Base-by-base conservation (phyloP, 2,113 vertebrate genomes). In the Xiphophorus maculatus region DNA sequence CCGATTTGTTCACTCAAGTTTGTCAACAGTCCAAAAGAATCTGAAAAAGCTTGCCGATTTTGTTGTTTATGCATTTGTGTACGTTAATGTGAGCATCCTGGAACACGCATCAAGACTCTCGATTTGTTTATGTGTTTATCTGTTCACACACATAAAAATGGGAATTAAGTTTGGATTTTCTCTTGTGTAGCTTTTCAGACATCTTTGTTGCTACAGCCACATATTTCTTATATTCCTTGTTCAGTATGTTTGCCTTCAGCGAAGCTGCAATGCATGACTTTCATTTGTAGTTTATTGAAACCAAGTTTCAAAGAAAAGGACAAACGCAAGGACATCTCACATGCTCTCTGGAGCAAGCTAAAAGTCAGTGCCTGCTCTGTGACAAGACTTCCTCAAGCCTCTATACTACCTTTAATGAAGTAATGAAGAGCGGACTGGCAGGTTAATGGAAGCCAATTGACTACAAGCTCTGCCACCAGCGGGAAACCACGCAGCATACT, bases 371-470 rank as follows among this genome's bases (percentile, higher is more conserved):
- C 68, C 77, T 68, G 77, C 54, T 77, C 84, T 77, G 80, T 83
- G 71, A 85, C 54, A 6, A 61, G 67, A 82, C 82, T 86, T 86
- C 75, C 81, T 85, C 74, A 37, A 76, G 76, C 77, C 74, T 87
- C 68, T 44, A 33, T 19, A 76, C 37, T 0, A 27, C 3, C 83
- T 67, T 71, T 87, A 90, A 90, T 89, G 89, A 87, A 87, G 85
- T 84, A 84, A 88, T 89, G 79, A 87, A 77, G 76, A 87, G 84
- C 82, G 48, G 70, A 87, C 78, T 87, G 87, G 82, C 87, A 87
- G 90, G 89, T 91, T 91, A 91, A 91, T 89, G 85, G 80, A 82
- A 91, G 87, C 81, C 87, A 89, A 84, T 84, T 27, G 82, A 90
- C 87, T 74, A 71, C 13, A 63, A 76, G 69, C 81, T 51, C 76